These are phyloP conservation scores for Goniozus legneri DNA, from an alignment of 1,140 invertebrate genomes.

Conservation along the genomic window DNA sequence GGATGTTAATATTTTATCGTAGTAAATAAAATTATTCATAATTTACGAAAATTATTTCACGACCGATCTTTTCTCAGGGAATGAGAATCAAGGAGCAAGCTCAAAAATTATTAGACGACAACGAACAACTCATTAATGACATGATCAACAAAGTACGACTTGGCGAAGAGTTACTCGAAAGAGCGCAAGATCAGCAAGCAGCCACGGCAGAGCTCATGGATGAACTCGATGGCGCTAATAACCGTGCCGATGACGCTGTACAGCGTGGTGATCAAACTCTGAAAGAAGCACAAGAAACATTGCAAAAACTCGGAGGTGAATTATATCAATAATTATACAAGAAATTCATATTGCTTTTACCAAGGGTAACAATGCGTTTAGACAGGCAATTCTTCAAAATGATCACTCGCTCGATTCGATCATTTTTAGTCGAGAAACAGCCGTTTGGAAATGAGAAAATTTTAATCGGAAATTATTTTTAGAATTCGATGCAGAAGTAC, in stretches of 20 bases:
- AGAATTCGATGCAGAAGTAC: slow-evolving; percentile 89
- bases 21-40: not conserved
- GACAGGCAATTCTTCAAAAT: too few relatives aligned
- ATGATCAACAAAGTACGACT: slow-evolving; percentile 58
- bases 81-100: slow-evolving; percentile 65
- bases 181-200: slow-evolving; percentile 59
- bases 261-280: slow-evolving; percentile 79
- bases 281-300: slow-evolving; percentile 81
- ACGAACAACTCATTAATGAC: slow-evolving; percentile 59
- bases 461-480: too few relatives aligned
- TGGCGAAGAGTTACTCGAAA: slow-evolving; percentile 55
- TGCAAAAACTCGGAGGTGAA: slow-evolving; percentile 76
- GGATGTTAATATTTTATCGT: too few relatives aligned
- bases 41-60: slow-evolving; percentile 8
- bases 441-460: too few relatives aligned
- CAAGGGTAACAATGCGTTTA: too few relatives aligned
- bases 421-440: too few relatives aligned
- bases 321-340: slow-evolving; percentile 16
- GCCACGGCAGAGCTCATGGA: slow-evolving; percentile 63
- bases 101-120: slow-evolving; percentile 60
- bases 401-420: too few relatives aligned
- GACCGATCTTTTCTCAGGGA: too few relatives aligned
- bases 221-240: slow-evolving; percentile 68
- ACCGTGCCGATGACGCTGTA: slow-evolving; percentile 76
- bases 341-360: too few relatives aligned